A percentile compares a stretch with the other conserved stretches of the same genome.
Conservation (phyloP, 1,140 invertebrate species). For the Drosophila pallidifrons region DNA sequence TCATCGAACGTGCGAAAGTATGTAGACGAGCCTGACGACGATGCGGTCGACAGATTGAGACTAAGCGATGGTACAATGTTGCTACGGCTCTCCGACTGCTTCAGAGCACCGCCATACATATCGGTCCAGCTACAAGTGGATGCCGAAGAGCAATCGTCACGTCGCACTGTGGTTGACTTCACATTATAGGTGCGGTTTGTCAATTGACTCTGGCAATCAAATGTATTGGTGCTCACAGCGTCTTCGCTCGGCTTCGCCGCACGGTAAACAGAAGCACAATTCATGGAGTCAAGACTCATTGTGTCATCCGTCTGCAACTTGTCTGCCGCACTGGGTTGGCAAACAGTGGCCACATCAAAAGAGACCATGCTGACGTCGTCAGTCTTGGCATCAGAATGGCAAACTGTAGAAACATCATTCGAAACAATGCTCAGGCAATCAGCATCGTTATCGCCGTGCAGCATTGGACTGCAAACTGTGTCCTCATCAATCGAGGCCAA, state of each 20-base stretch:
- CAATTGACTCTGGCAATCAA: conserved; percentile 30
- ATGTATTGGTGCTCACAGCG: conserved; percentile 30
- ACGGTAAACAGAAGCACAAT: background rate
- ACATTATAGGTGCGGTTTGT: conserved; percentile 61
- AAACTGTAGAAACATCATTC: conserved; percentile 11
- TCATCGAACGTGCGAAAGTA: conserved; percentile 52
- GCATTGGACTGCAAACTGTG: conserved; percentile 6
- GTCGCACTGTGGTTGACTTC: conserved; percentile 9
- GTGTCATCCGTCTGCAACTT: conserved; percentile 2
- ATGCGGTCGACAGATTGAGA: conserved; percentile 30
- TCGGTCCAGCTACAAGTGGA: conserved; percentile 65
- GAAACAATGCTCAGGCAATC: conserved; percentile 16
- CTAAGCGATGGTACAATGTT: conserved; percentile 54
- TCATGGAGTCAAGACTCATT: conserved; percentile 7
- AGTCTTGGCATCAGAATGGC: background rate
- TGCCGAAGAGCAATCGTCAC: conserved; percentile 44
- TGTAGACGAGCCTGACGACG: conserved; percentile 47
- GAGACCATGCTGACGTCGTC: conserved; percentile 1
- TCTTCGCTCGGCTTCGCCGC: conserved; percentile 15
- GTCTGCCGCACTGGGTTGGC: background rate
- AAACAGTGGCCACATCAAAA: conserved; percentile 2
- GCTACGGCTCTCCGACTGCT: conserved; percentile 47
- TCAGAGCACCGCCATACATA: conserved; percentile 54
- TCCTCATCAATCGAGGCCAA: conserved; percentile 14
- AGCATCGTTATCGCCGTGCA: background rate